phyloP scores from a whole-genome alignment of 2,113 vertebrate species.

The Arvicanthis niloticus region DNA sequence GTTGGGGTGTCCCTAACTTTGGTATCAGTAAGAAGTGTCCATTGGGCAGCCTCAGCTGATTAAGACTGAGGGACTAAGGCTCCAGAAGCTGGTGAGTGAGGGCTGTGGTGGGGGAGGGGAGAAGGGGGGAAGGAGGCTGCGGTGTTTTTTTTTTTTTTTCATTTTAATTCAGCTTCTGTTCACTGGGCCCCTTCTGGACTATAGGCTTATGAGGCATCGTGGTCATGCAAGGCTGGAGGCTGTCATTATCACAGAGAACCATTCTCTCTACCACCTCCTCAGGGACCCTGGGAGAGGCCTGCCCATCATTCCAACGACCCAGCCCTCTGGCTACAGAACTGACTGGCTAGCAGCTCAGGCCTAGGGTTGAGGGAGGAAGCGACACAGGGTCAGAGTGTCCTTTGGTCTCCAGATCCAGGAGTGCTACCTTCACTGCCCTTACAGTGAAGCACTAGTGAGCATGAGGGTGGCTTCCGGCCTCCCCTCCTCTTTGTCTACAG shows the following conservation, averaged over 20 bases:
- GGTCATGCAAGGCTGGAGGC: constrained; percentile 78
- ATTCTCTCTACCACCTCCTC: constrained; percentile 78
- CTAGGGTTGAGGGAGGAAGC: not conserved
- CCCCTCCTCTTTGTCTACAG: not conserved
- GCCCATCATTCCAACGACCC: constrained; percentile 1
- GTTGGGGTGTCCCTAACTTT: not conserved
- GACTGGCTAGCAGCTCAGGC: not conserved
- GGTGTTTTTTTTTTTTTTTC: constrained; percentile 72
- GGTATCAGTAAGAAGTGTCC: not conserved
- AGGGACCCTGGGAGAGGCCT: constrained; percentile 49
- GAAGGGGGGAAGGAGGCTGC: not conserved
- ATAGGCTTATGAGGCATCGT: constrained; percentile 58
- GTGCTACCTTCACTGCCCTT: not conserved
- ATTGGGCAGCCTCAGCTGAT: not conserved
- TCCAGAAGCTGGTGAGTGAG: not conserved
- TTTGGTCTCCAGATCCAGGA: not conserved
- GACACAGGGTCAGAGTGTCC: not conserved
- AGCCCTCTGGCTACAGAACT: not conserved
- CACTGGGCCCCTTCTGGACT: constrained; percentile 80
- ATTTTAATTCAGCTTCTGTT: constrained; percentile 74
- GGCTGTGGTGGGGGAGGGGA: not conserved
- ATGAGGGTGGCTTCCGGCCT: not conserved
- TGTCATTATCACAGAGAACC: constrained; percentile 79
- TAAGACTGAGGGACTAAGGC: not conserved
- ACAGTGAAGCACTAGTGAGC: not conserved